A percentile compares a stretch with the other conserved stretches of the same genome.
Conservation (phyloP, 2,113 vertebrate species). For the Rafetus swinhoei region DNA sequence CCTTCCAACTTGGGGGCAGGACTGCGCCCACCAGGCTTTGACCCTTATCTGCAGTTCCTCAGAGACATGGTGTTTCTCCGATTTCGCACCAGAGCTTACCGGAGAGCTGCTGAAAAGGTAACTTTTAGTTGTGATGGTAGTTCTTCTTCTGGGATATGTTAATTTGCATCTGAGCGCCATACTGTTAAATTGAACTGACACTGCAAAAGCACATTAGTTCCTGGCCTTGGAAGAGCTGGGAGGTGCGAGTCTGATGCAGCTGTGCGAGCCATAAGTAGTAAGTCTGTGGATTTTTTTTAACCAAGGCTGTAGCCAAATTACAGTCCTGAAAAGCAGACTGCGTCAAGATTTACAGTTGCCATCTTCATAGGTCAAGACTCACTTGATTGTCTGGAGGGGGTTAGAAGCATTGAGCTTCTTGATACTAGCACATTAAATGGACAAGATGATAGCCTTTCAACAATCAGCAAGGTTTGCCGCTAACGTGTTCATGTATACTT, state of each 20-base stretch:
- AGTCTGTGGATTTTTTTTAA: slow-evolving; percentile 3
- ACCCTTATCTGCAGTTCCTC: slow-evolving; percentile 95
- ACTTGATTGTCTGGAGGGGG: background rate
- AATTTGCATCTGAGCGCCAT: background rate
- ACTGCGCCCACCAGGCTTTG: slow-evolving; percentile 92
- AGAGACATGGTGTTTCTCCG: slow-evolving; percentile 94
- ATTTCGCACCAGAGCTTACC: slow-evolving; percentile 95
- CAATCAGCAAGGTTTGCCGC: background rate
- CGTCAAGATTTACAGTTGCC: background rate
- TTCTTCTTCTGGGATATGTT: background rate
- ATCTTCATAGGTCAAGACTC: background rate
- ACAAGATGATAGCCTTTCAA: background rate
- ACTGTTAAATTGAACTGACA: background rate
- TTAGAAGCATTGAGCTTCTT: background rate
- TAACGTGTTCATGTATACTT: background rate
- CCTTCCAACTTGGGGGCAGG: slow-evolving; percentile 95
- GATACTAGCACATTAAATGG: background rate
- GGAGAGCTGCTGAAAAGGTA: slow-evolving; percentile 95
- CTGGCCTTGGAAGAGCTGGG: background rate
- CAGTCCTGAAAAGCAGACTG: background rate
- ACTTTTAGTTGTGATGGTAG: background rate
- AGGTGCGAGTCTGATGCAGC: background rate
- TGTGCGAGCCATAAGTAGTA: background rate
- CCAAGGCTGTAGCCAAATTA: background rate
- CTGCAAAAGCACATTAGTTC: background rate